A percentile compares a stretch with the other conserved stretches of the same genome.
phyloP scores from a whole-genome alignment of 2,888 invertebrate species.

The Mystacides longicornis region DNA sequence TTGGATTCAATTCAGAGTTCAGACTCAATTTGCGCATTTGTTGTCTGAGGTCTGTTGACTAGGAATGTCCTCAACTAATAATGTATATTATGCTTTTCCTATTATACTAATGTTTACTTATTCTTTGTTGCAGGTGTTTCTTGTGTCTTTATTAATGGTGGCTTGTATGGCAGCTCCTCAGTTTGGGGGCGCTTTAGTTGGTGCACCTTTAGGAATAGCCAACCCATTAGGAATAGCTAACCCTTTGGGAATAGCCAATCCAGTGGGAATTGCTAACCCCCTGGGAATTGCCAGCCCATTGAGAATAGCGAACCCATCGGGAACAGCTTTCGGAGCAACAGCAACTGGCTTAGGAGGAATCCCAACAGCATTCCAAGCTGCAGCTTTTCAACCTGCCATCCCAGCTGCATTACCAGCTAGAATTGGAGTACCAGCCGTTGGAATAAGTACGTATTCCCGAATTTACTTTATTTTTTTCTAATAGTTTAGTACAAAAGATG shows the following conservation, averaged over 20 bases:
- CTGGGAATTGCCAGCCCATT: constrained; percentile 5
- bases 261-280: constrained; percentile 6
- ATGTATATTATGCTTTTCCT: too few relatives aligned
- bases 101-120: too few relatives aligned
- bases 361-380: too few relatives aligned
- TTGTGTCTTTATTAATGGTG: constrained; percentile 5
- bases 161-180: constrained; percentile 13
- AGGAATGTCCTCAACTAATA: too few relatives aligned
- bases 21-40: too few relatives aligned
- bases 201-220: not conserved
- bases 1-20: too few relatives aligned
- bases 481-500: too few relatives aligned
- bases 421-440: constrained; percentile 5
- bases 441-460: not conserved
- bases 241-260: constrained; percentile 3
- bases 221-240: not conserved
- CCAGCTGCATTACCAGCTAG: not conserved
- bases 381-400: too few relatives aligned
- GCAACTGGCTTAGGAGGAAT: constrained; percentile 5
- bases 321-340: not conserved
- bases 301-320: constrained; percentile 5
- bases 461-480: too few relatives aligned
- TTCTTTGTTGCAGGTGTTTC: constrained; percentile 13
- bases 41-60: too few relatives aligned
- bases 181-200: constrained; percentile 4